Evolutionary conservation across 2,888 invertebrate genomes (phyloP).

Genomic region (Coleophora deauratella): DNA sequence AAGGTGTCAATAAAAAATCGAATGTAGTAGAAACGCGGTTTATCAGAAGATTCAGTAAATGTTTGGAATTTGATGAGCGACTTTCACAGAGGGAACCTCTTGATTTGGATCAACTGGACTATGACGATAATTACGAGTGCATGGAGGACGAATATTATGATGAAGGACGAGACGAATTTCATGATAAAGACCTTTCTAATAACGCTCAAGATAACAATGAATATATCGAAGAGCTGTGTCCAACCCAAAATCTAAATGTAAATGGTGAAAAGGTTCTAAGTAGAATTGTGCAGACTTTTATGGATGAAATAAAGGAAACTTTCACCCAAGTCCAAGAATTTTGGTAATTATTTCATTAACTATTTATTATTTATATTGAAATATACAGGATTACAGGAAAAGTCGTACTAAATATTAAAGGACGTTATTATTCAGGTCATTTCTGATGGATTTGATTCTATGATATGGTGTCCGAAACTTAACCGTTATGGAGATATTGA

Average conservation of each 20-base stretch:
- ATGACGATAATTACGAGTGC: conserved; percentile 9
- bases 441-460: too few species aligned
- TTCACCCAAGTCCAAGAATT: conserved; percentile 26
- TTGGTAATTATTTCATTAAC: conserved; percentile 29
- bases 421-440: too few species aligned
- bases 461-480: too few species aligned
- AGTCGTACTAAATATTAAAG: too few species aligned
- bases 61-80: conserved; percentile 28
- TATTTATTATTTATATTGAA: conserved; percentile 4
- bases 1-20: not conserved
- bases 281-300: too few species aligned
- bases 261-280: too few species aligned
- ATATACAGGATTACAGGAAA: too few species aligned
- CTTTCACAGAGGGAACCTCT: conserved; percentile 9
- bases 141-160: conserved; percentile 14
- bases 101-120: conserved; percentile 10
- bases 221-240: not conserved
- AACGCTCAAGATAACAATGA: not conserved
- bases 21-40: conserved; percentile 22
- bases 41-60: conserved; percentile 32
- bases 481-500: too few species aligned
- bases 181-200: not conserved
- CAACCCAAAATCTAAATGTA: too few species aligned
- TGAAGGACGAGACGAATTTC: conserved; percentile 7
- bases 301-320: conserved; percentile 4